Conservation (phyloP, 2,888 invertebrate species). For the Chorisops tibialis region DNA sequence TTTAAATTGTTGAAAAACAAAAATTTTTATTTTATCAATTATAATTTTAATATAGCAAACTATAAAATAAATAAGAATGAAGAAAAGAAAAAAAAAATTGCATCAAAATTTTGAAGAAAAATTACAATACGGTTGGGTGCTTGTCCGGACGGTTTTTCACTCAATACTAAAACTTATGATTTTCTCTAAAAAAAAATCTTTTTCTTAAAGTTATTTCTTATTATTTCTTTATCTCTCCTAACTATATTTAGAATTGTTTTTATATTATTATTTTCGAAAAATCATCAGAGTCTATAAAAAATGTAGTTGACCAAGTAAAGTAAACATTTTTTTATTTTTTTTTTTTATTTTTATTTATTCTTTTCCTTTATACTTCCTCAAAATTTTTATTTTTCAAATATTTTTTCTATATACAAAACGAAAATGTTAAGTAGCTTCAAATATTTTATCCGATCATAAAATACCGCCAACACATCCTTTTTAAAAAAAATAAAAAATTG, state of each 20-base stretch:
- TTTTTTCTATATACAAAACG: neutral
- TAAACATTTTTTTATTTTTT: too few species aligned
- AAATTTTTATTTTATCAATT: too few species aligned
- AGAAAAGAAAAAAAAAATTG: slow-evolving; percentile 2
- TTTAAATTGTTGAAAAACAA: neutral
- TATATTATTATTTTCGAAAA: slow-evolving; percentile 39
- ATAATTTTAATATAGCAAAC: too few species aligned
- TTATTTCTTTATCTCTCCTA: slow-evolving; percentile 43
- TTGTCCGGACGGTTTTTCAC: slow-evolving; percentile 42
- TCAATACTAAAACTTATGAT: neutral
- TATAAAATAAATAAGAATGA: too few species aligned
- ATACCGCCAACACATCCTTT: slow-evolving; percentile 27
- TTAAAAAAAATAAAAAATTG: too few species aligned
- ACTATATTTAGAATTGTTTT: slow-evolving; percentile 19
- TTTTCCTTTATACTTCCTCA: slow-evolving; percentile 5
- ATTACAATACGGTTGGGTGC: slow-evolving; percentile 53
- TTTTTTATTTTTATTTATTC: slow-evolving; percentile 46
- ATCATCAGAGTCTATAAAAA: slow-evolving; percentile 50
- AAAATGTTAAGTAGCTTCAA: too few species aligned
- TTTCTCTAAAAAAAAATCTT: too few species aligned
- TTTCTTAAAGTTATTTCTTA: too few species aligned
- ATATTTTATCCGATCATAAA: too few species aligned
- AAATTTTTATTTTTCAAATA: slow-evolving; percentile 7
- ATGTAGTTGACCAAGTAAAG: too few species aligned
- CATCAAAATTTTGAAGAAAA: slow-evolving; percentile 44